Base-by-base conservation (phyloP, 2,888 invertebrate species). In the Heteromyza rotundicornis region DNA sequence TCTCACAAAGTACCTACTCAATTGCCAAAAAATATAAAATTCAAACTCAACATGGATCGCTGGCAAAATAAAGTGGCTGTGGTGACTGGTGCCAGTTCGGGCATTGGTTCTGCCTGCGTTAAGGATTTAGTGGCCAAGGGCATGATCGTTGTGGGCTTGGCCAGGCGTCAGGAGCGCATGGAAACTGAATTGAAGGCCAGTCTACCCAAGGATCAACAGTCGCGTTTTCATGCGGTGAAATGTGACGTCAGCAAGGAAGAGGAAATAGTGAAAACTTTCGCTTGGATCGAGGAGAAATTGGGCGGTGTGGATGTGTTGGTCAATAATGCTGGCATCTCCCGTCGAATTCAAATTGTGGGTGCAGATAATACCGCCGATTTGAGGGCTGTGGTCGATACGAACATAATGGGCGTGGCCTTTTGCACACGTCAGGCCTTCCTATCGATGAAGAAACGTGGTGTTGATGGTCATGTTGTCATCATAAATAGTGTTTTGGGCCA, bases 81-180 rank as follows among this genome's bases (percentile, higher is more conserved):
- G 10, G 88, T 89, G 56, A 89, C 88, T 0, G 89, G 89, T 2
- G 88, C 87, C 19, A 88, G 88, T 71, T 82, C 85, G 0, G 89
- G 89, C 7, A 88, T 89, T 61, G 89, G 87, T 14, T 84, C 83
- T 1, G 84, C 84, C 3, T 78, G 84, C 49, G 80, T 79, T 14
- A 75, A 74, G 44, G 77, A 81, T 60, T 72, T 87, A 44, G 83
- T 84, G 7, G 75, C 80, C 60, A 76, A 81, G 59, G 88, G 87
- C 2, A 70, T 88, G 71, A 80, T 83, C 36, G 88, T 88, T 0
- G 83, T 87, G 2, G 87, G 85, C 1, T 76, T 87, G 67, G 86
- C 86, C 0, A 79, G 86, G 44, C 84, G 85, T 23, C 70, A 82
- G 16, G 81, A 85, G 1, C 81, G 77, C 20, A 75, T 87, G 24